Base-by-base conservation (phyloP, 1,140 invertebrate species). In the Lordiphosa clarofinis region DNA sequence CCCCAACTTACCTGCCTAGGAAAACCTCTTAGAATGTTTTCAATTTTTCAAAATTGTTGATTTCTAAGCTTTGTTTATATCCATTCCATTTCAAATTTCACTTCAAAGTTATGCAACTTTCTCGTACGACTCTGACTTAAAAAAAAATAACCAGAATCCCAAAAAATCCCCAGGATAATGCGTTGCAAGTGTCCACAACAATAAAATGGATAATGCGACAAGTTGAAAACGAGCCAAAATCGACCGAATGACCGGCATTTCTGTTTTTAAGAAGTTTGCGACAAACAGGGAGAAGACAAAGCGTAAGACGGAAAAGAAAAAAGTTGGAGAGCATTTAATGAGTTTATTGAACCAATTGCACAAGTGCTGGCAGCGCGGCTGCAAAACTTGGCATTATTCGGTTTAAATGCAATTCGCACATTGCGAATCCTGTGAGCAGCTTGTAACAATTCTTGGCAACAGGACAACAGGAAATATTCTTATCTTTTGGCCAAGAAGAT, bases 261-360 rank as follows among this genome's bases (percentile, higher is more conserved):
- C 65, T 60, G 44, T 43, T 21, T 28, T 40, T 55, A 63, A 66
- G 12, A 82, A 82, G 43, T 76, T 72, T 75, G 9, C 35, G 36
- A 35, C 40, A 19, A 36, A 54, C 50, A 53, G 13, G 8, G 24
- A 46, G 10, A 54, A 24, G 33, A n/a, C 15, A 7, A 36, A 31
- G 21, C 9, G 15, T n/a, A 54, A 31, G 31, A 33, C 15, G 35
- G 21, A 37, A 11, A 11, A 54, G 38, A 11, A 58, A 47, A 68
- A 82, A 76, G 62, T 76, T 81, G 44, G 70, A 61, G 49, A 49
- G 59, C 76, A 60, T 84, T 82, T 82, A 82, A 82, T 82, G 76
- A 82, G 76, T 84, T 82, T 82, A 82, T 82, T 82, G 76, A 84
- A 84, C 76, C 76, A 82, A 84, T 82, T 82, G 72, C 53, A 52